phyloP scores from a whole-genome alignment of 2,113 vertebrate species.

The Abramis brama region DNA sequence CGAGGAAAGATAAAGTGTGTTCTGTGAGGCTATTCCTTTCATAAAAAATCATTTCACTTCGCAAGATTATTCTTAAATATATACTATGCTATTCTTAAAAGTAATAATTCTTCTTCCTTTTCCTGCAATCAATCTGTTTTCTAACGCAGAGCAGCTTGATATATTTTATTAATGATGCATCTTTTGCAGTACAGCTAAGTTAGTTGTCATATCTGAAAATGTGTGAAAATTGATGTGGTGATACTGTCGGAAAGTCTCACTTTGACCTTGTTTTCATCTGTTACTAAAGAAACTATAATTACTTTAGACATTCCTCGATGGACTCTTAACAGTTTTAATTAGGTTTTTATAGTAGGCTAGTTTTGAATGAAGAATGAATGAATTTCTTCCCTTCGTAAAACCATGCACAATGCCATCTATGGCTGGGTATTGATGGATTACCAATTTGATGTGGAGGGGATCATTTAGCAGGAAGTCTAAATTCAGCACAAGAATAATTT shows the following conservation, averaged over 20 bases:
- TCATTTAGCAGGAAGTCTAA: no score
- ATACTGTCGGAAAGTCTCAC: neutral
- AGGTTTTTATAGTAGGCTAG: neutral
- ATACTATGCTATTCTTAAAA: neutral
- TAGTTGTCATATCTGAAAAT: neutral
- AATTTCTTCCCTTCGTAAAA: neutral
- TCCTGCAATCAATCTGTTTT: neutral
- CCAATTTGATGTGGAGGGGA: neutral
- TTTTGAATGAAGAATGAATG: neutral
- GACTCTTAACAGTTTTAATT: neutral
- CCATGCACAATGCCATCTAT: neutral
- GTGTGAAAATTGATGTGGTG: neutral
- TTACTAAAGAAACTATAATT: neutral
- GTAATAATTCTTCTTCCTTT: neutral
- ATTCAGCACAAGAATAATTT: neutral
- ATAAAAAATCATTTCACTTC: neutral
- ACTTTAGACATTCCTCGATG: neutral
- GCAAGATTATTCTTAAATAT: neutral
- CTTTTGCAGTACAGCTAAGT: neutral
- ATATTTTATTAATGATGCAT: neutral
- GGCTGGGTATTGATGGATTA: neutral
- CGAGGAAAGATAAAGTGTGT: neutral
- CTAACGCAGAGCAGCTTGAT: neutral
- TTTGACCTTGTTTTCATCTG: neutral
- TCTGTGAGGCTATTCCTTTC: neutral